Evolutionary conservation across 92 coral and sea anemone genomes (phyloP).

Genomic region (Metridium senile): DNA sequence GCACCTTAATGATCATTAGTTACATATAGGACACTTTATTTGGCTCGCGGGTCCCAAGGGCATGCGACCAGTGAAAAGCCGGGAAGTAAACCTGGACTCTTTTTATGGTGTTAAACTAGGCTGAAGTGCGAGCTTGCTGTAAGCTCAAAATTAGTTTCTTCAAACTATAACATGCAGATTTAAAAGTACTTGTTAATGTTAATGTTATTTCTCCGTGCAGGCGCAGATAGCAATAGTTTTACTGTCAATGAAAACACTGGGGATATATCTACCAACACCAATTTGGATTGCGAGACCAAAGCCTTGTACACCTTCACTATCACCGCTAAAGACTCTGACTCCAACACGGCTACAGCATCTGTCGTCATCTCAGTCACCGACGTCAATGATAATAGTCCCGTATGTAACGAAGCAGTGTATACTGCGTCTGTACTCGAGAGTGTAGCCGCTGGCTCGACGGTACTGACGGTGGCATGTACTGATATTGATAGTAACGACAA

Average conservation of each 20-base stretch:
- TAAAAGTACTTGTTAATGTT: too few species aligned
- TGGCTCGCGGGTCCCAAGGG: too few species aligned
- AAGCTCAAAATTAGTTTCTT: too few species aligned
- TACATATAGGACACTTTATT: too few species aligned
- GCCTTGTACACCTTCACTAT: constrained; percentile 43
- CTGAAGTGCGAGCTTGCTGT: too few species aligned
- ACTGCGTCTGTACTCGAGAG: constrained; percentile 50
- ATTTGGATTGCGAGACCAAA: constrained; percentile 54
- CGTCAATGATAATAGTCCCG: constrained; percentile 69
- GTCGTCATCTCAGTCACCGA: constrained; percentile 46
- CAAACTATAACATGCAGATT: too few species aligned
- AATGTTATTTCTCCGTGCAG: constrained; percentile 24
- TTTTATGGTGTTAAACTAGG: too few species aligned
- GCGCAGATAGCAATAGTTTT: constrained; percentile 60
- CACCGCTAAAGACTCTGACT: constrained; percentile 56
- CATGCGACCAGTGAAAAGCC: too few species aligned
- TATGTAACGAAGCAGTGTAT: constrained; percentile 53
- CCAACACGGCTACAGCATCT: constrained; percentile 43
- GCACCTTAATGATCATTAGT: too few species aligned
- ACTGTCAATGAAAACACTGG: constrained; percentile 58
- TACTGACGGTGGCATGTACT: constrained; percentile 53
- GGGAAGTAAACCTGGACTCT: too few species aligned
- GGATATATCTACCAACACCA: constrained; percentile 50
- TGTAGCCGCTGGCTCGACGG: constrained; percentile 47
- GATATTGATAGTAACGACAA: constrained; percentile 49